Evolutionary conservation across 35 echinoderm and acorn worm species (phyloP), one percentile per base, ranked within the genome.

Genomic region (Holothuria glaberrima): DNA sequence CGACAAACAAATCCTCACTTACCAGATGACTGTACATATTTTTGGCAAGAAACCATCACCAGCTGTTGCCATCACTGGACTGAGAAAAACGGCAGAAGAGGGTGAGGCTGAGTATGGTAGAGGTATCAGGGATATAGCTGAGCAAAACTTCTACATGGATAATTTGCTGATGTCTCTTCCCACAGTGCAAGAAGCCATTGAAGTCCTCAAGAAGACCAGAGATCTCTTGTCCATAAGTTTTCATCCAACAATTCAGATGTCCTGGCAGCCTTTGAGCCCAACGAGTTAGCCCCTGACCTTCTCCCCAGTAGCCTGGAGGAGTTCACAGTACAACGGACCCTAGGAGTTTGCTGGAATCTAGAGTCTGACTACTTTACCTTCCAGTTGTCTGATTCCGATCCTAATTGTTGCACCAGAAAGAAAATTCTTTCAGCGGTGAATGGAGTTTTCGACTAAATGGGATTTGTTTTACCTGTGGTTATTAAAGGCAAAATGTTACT

Each of bases 21-120:
- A 80, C 59, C 58, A 27, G 48, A 90, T 90, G 89, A 30, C 31
- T 30, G 89, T 90, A 1, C 89, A 90, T 57, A 82, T 90, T 68
- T 90, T 90, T 82, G 89, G 89, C 3, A 90, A 82, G 17, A 90
- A 68, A 30, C 89, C 89, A 28, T 90, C 89, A 1, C 89, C 89
- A 66, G 88, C 88, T 7, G 74, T 90, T 6, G 72, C 88, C n/a
- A 90, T 80, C 72, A 90, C 45, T 64, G 88, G 88, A 16, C 54
- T 90, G 6, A 30, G 72, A 5, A 80, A 90, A 48, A 90, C 71
- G 27, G 72, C 25, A 26, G 59, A 79, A 61, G 71, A 90, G 60
- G 88, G 74, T 21, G 88, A 78, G 48, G 33, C 3, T 4, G 0
- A 26, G 25, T 79, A 58, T 38, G 88, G 88, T 17, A 36, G 12